Evolutionary conservation across 1,140 invertebrate species (phyloP), one percentile per base, ranked within the genome.

Genomic region (Adelges cooleyi): DNA sequence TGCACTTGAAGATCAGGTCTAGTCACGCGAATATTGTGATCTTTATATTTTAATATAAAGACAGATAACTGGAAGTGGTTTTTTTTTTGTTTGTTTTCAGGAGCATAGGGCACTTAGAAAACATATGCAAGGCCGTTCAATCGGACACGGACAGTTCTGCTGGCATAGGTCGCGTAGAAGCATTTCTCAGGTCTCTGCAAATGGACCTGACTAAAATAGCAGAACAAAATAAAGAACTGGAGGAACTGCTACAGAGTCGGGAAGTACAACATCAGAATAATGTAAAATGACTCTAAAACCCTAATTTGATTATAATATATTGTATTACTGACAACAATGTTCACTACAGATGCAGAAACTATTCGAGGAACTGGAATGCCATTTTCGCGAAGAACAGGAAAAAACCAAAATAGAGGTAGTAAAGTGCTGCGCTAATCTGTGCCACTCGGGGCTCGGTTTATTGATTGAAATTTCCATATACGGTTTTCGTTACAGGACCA

Each of bases 361-460:
- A 1, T 68, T 66, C 27, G 67, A 68, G 44, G 67, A 68, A 53
- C 40, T 68, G 0, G 67, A 68, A 48, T 49, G n/a, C 4, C 67
- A 68, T 40, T 36, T 68, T 23, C 46, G 50, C 36, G 65, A 68
- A 50, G 52, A 66, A 27, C 48, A 65, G 49, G 54, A 66, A 33
- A 59, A 38, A 4, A 54, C 54, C 4, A 38, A 56, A 33, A 50
- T 66, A 17, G 53, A 66, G 25, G 67, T 66, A 49, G 11, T 33
- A 33, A 33, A 33, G 11, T 11, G 29, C 29, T 33, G 29, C n/a
- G 29, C 29, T 33, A 33, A 33, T 33, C n/a, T n/a, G n/a, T n/a
- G n/a, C n/a, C n/a, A n/a, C n/a, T n/a, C n/a, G n/a, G n/a, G n/a
- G n/a, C n/a, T n/a, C 11, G 29, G 29, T 33, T 33, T 33, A 33